Evolutionary conservation across 2,113 vertebrate species (phyloP).

Genomic region (Charadrius vociferus): DNA sequence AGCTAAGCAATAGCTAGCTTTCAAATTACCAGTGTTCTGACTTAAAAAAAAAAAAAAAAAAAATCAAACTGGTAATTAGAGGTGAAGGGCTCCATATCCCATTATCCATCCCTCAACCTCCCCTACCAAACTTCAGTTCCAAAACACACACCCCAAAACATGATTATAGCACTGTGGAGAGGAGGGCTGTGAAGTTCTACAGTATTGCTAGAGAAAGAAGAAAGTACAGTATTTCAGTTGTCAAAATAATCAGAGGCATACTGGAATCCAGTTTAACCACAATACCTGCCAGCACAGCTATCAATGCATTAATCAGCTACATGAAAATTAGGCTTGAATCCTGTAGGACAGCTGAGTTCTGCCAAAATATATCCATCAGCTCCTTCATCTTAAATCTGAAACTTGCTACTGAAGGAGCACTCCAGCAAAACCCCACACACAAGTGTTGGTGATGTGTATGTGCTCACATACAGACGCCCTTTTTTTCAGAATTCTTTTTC

Average conservation of each 20-base stretch:
- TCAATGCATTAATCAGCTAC: constrained; percentile 8
- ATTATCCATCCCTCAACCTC: background rate
- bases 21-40: background rate
- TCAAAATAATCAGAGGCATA: background rate
- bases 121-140: background rate
- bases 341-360: background rate
- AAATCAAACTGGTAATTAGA: background rate
- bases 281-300: background rate
- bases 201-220: background rate
- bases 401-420: fast-evolving
- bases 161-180: background rate
- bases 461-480: background rate
- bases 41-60: background rate
- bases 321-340: constrained; percentile 5
- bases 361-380: background rate
- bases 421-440: background rate
- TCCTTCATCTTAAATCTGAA: background rate
- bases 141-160: background rate
- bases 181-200: background rate
- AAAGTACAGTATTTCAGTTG: background rate
- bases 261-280: constrained; percentile 16
- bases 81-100: background rate
- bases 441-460: background rate
- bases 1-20: background rate
- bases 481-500: background rate